Base-by-base conservation (phyloP, 2,888 invertebrate genomes). In the Taphrorychus bicolor region DNA sequence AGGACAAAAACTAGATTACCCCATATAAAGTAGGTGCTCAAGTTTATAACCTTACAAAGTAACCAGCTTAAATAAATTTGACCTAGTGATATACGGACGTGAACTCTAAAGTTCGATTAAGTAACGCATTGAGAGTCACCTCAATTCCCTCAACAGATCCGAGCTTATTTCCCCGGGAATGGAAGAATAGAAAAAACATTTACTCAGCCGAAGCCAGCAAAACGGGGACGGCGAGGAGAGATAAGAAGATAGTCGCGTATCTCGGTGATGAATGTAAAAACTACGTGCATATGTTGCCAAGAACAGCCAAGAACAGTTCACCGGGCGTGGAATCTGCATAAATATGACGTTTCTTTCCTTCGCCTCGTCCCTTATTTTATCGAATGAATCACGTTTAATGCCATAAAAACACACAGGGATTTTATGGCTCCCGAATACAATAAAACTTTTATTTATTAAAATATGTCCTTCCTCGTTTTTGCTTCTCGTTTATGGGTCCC, bases 191-290 rank as follows among this genome's bases (percentile, higher is more conserved):
- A 64, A 64, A 59, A 60, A 60, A 60, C 42, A 60, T 60, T 52
- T 60, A 60, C 60, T 60, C 41, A 14, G 49, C 16, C 49, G 11
- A 14, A 11, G 5, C 24, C 24, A 11, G 16, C 18, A 60, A 62
- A 62, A 42, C 24, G 48, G 41, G 60, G 63, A 52, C 19, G 57
- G 58, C 54, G 19, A 54, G 41, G 24, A 49, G 53, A 68, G 63
- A 63, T 63, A 59, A 68, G 54, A 51, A 59, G 63, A 57, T 59
- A 63, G 63, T 60, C 59, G 45, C 59, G 51, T 66, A 76, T 76
- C 73, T 74, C 71, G 73, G 76, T 77, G 76, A 77, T 76, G 75
- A 73, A 78, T 78, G 77, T 71, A 73, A 72, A 71, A 74, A 74
- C 70, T 74, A 76, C 77, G 77, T 76, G 76, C 76, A 77, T 75